Conservation (phyloP, 2,797 vertebrate genomes). For the Enteromius trimaculatus region DNA sequence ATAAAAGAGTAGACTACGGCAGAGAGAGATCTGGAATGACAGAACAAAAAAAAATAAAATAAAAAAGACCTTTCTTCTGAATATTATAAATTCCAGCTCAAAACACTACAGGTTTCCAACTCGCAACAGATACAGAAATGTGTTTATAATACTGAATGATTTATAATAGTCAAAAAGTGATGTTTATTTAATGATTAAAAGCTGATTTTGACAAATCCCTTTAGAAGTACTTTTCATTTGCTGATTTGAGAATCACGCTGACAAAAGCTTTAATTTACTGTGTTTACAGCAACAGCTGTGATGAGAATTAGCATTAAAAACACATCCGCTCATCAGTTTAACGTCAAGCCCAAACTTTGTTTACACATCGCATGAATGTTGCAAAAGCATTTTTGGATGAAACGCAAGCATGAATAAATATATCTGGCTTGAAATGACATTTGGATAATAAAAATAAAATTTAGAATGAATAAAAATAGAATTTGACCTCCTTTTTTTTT, state of each 20-base stretch:
- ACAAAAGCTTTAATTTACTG: constrained; percentile 67
- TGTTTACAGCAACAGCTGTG: constrained; percentile 64
- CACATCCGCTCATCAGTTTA: constrained; percentile 51
- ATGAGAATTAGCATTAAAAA: constrained; percentile 65
- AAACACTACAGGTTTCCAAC: constrained; percentile 51
- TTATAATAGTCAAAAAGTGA: constrained; percentile 67
- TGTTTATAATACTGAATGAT: constrained; percentile 62
- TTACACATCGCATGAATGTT: constrained; percentile 31
- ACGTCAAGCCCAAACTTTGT: constrained; percentile 39
- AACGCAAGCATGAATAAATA: constrained; percentile 9
- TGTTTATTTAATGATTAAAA: constrained; percentile 72
- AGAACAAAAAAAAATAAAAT: neutral
- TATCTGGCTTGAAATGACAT: constrained; percentile 3
- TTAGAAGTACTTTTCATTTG: constrained; percentile 67
- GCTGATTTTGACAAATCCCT: constrained; percentile 65
- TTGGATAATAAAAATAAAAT: constrained; percentile 5
- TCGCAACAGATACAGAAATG: constrained; percentile 69
- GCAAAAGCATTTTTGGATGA: constrained; percentile 11
- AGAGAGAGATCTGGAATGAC: neutral
- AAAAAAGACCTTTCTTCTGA: neutral
- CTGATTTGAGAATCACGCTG: constrained; percentile 65
- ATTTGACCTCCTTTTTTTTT: neutral
- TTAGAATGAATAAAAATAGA: neutral
- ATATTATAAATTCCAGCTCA: constrained; percentile 40
- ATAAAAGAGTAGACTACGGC: neutral